Base-by-base conservation (phyloP, 2,888 invertebrate genomes). In the Rhogogaster chlorosoma region DNA sequence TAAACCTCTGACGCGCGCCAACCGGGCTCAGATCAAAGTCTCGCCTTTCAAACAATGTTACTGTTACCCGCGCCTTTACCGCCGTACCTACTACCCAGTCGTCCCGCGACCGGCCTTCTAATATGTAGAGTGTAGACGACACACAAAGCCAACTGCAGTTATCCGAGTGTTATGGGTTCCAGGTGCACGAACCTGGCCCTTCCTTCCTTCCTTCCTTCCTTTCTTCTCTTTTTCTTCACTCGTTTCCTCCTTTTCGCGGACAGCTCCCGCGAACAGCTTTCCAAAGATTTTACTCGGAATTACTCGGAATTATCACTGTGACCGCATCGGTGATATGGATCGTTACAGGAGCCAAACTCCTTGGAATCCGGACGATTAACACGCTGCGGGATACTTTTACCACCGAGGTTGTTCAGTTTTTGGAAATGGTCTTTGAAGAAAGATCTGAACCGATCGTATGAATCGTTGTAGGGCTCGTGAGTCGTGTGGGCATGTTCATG, bases 1-100 rank as follows among this genome's bases (percentile, higher is more conserved):
- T 92, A 92, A 92, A 93, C 91, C 89, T 87, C 88, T 91, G 92
- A 92, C 91, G 92, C 90, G 90, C 90, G 90, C 90, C 91, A 90
- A 90, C 87, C 88, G 88, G 88, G 87, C 87, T 87, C 90, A 91
- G 93, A 93, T 93, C 92, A 93, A 93, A 93, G 93, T 92, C 90
- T 91, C 90, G 89, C 89, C 92, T 93, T 93, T 92, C 92, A 93
- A 93, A 93, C 93, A 93, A 93, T 93, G 92, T 93, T 92, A 91
- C 90, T 88, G 86, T 85, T 88, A 86, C 87, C 87, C 83, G 83
- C 80, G 86, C 78, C 73, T 75, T 67, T 78, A 80, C 78, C 78
- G 70, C 57, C 36, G 80, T 29, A 42, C 45, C 85, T 86, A 84
- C 86, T 84, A 80, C 83, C 84, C 86, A 80, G 86, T 82, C 86